These are phyloP conservation scores for Cyaniris semiargus DNA, from an alignment of 2,888 invertebrate species.

Conservation along the genomic window DNA sequence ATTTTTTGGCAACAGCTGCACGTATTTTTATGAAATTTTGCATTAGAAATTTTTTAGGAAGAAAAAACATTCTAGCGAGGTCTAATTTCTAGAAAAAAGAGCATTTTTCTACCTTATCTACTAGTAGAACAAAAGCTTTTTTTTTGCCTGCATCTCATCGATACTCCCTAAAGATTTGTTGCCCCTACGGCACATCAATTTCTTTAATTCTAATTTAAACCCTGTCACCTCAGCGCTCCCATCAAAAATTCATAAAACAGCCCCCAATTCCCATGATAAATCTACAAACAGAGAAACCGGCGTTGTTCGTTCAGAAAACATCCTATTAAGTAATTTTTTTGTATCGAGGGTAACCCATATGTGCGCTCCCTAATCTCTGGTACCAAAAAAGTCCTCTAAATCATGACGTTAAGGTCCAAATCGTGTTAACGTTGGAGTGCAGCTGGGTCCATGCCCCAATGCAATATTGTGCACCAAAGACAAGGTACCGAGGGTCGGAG, in stretches of 20 bases:
- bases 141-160: no score
- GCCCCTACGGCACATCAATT: slow-evolving; percentile 1
- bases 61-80: no score
- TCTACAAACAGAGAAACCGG: slow-evolving; percentile 49
- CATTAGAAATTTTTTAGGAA: no score
- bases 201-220: slow-evolving; percentile 23
- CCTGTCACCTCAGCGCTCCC: neutral
- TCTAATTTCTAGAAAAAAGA: no score
- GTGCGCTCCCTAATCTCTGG: slow-evolving; percentile 52
- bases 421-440: slow-evolving; percentile 46
- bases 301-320: slow-evolving; percentile 72
- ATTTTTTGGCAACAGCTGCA: no score
- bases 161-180: neutral
- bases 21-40: no score
- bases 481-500: slow-evolving; percentile 62
- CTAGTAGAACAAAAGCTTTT: no score
- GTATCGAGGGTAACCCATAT: slow-evolving; percentile 73
- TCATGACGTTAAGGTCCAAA: slow-evolving; percentile 41
- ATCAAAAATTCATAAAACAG: slow-evolving; percentile 34
- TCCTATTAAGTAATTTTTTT: slow-evolving; percentile 78
- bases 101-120: no score
- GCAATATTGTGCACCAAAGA: slow-evolving; percentile 72
- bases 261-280: slow-evolving; percentile 43
- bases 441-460: slow-evolving; percentile 69
- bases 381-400: slow-evolving; percentile 43